Conservation (phyloP, 2,113 vertebrate species). For the Phasianus colchicus region DNA sequence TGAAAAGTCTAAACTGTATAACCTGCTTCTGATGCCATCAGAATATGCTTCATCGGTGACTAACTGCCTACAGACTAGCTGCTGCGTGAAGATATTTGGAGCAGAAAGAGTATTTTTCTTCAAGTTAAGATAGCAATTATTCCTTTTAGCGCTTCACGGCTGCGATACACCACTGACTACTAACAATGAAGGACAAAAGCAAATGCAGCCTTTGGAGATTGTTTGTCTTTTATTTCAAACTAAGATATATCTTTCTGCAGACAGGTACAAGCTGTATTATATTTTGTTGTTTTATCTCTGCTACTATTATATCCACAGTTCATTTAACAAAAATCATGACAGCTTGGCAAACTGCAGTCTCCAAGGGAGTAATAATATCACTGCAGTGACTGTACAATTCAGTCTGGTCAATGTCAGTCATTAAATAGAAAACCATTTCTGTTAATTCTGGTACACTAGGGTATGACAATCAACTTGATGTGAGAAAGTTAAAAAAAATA, state of each 20-base stretch:
- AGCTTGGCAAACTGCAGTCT: background rate
- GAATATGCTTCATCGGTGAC: background rate
- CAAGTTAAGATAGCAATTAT: background rate
- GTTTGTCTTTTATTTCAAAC: background rate
- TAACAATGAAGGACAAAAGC: background rate
- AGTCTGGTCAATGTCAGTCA: background rate
- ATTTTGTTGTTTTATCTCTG: background rate
- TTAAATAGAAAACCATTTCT: background rate
- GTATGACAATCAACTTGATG: background rate
- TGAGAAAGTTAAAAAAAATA: background rate
- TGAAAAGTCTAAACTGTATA: background rate
- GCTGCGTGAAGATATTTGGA: background rate
- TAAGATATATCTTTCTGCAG: background rate
- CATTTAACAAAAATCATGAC: conserved; percentile 21
- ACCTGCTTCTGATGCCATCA: background rate
- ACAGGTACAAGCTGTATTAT: background rate
- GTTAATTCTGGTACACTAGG: background rate
- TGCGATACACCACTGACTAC: background rate
- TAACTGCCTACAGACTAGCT: background rate
- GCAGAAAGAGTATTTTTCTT: background rate
- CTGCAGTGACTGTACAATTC: background rate
- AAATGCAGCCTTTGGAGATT: background rate
- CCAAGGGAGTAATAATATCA: background rate
- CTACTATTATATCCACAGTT: background rate
- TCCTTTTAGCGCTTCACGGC: background rate